A percentile compares a stretch with the other conserved stretches of the same genome.
These are phyloP conservation scores for Galerucella nymphaeae DNA, from an alignment of 2,888 invertebrate genomes.

Conservation along the genomic window DNA sequence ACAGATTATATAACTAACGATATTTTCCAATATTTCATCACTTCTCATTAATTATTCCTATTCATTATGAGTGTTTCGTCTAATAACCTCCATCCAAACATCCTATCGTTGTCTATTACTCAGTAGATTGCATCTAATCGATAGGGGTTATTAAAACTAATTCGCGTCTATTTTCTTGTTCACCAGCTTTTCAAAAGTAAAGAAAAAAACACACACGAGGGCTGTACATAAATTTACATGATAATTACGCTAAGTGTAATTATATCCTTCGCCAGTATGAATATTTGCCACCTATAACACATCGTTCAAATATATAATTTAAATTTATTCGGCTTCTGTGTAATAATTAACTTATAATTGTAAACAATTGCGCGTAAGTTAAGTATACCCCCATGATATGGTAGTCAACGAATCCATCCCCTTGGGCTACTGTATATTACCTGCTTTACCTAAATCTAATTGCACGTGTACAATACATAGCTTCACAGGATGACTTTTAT, in stretches of 20 bases:
- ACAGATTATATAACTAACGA: background rate
- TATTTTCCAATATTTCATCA: background rate
- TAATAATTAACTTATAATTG: constrained; percentile 1
- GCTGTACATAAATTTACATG: background rate
- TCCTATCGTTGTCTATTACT: background rate
- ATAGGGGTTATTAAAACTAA: constrained; percentile 3
- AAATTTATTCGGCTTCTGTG: constrained; percentile 6
- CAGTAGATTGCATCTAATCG: background rate
- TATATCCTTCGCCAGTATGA: background rate
- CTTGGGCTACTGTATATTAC: background rate
- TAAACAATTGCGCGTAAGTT: background rate
- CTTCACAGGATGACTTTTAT: background rate
- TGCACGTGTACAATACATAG: background rate
- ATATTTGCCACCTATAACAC: background rate
- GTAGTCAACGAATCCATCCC: constrained; percentile 1
- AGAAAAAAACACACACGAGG: background rate
- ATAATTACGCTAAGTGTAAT: background rate
- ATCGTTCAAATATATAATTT: background rate
- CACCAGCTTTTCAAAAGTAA: background rate
- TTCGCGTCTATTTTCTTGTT: background rate
- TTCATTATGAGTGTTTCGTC: background rate
- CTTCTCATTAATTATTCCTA: background rate
- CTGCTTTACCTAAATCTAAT: background rate
- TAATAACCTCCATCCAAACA: background rate
- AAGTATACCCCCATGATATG: constrained; percentile 15